Conservation (phyloP, 2,113 vertebrate species). For the Atrichornis clamosus region DNA sequence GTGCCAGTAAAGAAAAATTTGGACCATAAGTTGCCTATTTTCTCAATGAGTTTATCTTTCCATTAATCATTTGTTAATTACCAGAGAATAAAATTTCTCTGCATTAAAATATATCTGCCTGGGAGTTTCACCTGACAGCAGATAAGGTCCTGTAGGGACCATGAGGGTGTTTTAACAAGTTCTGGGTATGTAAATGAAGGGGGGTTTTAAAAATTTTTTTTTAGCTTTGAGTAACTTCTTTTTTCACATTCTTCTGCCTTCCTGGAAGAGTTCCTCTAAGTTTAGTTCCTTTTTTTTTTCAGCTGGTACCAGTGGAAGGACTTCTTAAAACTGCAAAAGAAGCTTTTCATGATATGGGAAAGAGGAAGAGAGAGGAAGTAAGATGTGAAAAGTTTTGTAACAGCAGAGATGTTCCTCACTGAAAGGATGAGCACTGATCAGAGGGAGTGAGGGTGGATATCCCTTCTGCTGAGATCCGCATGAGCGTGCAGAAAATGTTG, state of each 20-base stretch:
- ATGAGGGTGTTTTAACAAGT: neutral
- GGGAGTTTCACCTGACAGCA: neutral
- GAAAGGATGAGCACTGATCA: neutral
- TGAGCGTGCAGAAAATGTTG: neutral
- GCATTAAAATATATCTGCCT: neutral
- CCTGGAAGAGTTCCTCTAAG: neutral
- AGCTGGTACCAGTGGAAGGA: neutral
- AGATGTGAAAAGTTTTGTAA: neutral
- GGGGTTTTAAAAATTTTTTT: accelerated
- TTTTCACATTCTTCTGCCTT: neutral
- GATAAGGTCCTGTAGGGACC: neutral
- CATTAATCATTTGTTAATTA: neutral
- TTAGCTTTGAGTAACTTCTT: neutral
- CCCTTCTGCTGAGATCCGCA: neutral
- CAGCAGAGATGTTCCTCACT: neutral
- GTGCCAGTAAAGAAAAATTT: neutral
- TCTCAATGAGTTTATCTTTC: neutral
- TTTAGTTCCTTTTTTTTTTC: neutral
- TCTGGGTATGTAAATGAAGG: neutral
- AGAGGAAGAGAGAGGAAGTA: neutral
- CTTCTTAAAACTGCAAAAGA: neutral
- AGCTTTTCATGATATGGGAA: neutral
- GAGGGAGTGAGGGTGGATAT: neutral
- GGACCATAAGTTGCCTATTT: neutral
- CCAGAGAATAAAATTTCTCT: neutral